Evolutionary conservation across 2,888 invertebrate genomes (phyloP).

Genomic region (Zhuqinia jingwanae): DNA sequence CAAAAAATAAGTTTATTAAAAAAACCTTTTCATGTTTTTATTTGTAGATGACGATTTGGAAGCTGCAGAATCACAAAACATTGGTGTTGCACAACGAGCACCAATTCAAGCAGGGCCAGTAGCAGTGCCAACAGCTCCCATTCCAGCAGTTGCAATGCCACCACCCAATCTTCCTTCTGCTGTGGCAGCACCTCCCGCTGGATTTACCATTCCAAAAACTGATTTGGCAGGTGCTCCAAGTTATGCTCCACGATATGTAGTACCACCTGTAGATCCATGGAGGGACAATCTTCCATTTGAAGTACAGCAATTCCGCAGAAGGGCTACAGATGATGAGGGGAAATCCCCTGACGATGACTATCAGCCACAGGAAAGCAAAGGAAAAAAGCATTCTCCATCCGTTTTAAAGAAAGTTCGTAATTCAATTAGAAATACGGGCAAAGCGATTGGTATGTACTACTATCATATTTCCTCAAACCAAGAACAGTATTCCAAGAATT

Average conservation of each 20-base stretch:
- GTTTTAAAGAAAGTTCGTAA: constrained; percentile 49
- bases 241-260: constrained; percentile 55
- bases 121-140: constrained; percentile 33
- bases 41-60: constrained; percentile 48
- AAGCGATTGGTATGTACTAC: too few relatives aligned
- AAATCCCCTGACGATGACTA: constrained; percentile 53
- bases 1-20: too few relatives aligned
- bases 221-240: constrained; percentile 65
- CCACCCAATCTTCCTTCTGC: background rate
- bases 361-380: constrained; percentile 64
- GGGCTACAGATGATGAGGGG: constrained; percentile 52
- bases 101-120: constrained; percentile 40
- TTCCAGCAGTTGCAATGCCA: constrained; percentile 21
- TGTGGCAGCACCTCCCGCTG: constrained; percentile 27
- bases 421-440: constrained; percentile 54
- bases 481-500: too few relatives aligned
- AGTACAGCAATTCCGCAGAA: constrained; percentile 42
- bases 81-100: constrained; percentile 16
- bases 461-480: too few relatives aligned
- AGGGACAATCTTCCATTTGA: constrained; percentile 54
- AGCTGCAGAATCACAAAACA: constrained; percentile 59
- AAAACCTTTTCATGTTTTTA: background rate
- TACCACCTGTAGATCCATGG: constrained; percentile 58
- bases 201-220: constrained; percentile 52
- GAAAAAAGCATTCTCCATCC: constrained; percentile 54